Conservation (phyloP, 2,888 invertebrate species). For the Imbricaverruca yamaguchii region DNA sequence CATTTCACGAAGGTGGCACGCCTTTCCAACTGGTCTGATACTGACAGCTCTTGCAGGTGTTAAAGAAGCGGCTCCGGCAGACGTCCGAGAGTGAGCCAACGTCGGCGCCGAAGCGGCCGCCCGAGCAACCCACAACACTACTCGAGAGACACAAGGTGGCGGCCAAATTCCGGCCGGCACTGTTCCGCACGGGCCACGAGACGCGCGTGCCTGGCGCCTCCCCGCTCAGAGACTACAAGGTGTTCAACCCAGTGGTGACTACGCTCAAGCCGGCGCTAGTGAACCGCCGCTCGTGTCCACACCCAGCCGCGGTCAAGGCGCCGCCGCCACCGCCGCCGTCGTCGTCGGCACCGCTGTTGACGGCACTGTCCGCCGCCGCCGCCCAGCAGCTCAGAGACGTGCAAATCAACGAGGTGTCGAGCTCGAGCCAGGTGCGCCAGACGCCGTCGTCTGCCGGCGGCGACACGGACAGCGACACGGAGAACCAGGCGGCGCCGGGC, state of each 20-base stretch:
- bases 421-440: slow-evolving; percentile 20
- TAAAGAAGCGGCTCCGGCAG: neutral
- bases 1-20: no score
- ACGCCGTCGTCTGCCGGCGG: slow-evolving; percentile 24
- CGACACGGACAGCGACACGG: slow-evolving; percentile 30
- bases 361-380: neutral
- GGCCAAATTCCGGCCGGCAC: slow-evolving; percentile 17
- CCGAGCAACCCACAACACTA: neutral
- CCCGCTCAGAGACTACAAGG: slow-evolving; percentile 2
- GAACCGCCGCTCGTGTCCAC: neutral
- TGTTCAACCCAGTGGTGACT: neutral
- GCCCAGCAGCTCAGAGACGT: neutral
- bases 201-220: slow-evolving; percentile 17
- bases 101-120: neutral
- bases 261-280: slow-evolving; percentile 15
- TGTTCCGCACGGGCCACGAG: slow-evolving; percentile 10
- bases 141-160: slow-evolving; percentile 4
- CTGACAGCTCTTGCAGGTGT: neutral
- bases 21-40: no score
- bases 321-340: neutral
- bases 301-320: neutral
- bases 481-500: slow-evolving; percentile 26
- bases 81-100: neutral
- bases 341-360: slow-evolving; percentile 4
- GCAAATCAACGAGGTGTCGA: slow-evolving; percentile 27